Percentiles rank a stretch among this genome's conserved stretches.
These are phyloP conservation scores for Leptopilina boulardi DNA, from an alignment of 1,140 invertebrate species.

Conservation along the genomic window DNA sequence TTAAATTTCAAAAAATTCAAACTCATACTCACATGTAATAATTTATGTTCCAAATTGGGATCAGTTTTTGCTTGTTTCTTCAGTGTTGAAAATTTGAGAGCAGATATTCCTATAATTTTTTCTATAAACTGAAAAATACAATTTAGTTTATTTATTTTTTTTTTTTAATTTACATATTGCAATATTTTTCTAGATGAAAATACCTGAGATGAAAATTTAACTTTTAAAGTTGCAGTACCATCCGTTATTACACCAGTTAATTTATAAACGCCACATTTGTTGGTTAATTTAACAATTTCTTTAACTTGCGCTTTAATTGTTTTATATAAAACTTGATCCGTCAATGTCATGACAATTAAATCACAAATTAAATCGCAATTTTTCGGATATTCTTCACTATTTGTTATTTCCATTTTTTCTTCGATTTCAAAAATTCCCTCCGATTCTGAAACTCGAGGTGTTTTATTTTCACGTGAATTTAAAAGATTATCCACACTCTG, in stretches of 20 bases:
- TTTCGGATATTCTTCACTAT: background rate
- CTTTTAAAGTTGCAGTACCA: background rate
- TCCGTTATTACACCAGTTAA: background rate
- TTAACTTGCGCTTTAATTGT: slow-evolving; percentile 9
- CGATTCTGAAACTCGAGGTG: background rate
- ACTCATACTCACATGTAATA: background rate
- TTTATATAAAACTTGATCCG: background rate
- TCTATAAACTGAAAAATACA: background rate
- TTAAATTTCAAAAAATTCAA: too few relatives aligned
- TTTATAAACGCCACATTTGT: background rate
- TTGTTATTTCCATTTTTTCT: background rate
- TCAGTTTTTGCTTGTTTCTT: slow-evolving; percentile 10
- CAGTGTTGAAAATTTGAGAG: background rate
- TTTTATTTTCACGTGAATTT: slow-evolving; percentile 11
- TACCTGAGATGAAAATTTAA: slow-evolving; percentile 6
- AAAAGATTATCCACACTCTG: background rate
- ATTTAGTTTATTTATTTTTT: background rate
- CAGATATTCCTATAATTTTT: background rate
- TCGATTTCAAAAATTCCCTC: background rate
- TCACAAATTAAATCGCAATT: slow-evolving; percentile 13
- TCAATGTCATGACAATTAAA: background rate
- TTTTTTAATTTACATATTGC: background rate
- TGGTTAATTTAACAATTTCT: background rate
- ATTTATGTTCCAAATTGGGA: background rate
- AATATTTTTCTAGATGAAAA: background rate